Evolutionary conservation across 1,140 invertebrate genomes (phyloP).

Genomic region (Planococcus citri): DNA sequence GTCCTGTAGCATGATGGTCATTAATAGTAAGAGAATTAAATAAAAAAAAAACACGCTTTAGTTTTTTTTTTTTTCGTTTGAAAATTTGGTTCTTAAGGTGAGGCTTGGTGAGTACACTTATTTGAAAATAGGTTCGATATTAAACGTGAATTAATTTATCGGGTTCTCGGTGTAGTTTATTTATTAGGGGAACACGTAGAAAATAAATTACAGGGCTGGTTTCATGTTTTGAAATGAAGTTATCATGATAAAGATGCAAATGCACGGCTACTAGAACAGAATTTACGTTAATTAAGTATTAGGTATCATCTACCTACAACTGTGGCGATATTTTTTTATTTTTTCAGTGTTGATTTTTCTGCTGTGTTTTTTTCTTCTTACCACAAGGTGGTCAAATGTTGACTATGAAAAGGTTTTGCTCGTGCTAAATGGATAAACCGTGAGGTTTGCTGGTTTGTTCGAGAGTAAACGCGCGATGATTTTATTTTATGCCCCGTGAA

Average conservation of each 20-base stretch:
- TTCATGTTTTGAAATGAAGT: conserved; percentile 16
- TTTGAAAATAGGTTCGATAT: conserved; percentile 10
- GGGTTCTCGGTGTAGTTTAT: background rate
- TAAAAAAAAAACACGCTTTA: background rate
- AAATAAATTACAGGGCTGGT: conserved; percentile 17
- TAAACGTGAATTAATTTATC: conserved; percentile 20
- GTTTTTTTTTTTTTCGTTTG: background rate
- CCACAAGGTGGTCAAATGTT: background rate
- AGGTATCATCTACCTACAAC: conserved; percentile 16
- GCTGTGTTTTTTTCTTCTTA: background rate
- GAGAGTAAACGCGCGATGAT: no score
- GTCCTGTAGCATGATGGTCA: background rate
- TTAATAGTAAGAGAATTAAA: background rate
- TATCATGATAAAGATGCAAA: conserved; percentile 20
- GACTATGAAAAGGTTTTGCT: background rate
- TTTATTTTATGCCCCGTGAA: no score
- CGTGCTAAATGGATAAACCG: background rate
- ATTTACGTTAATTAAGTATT: conserved; percentile 20
- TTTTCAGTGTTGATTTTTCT: background rate
- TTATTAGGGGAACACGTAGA: conserved; percentile 16
- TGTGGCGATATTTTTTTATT: background rate
- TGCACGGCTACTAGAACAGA: conserved; percentile 12
- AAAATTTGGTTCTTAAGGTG: background rate
- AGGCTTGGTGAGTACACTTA: background rate
- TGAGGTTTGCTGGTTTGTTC: no score